Percentiles rank a stretch among this genome's conserved stretches.
phyloP scores from a whole-genome alignment of 2,113 vertebrate species.

The Pluvianellus socialis region DNA sequence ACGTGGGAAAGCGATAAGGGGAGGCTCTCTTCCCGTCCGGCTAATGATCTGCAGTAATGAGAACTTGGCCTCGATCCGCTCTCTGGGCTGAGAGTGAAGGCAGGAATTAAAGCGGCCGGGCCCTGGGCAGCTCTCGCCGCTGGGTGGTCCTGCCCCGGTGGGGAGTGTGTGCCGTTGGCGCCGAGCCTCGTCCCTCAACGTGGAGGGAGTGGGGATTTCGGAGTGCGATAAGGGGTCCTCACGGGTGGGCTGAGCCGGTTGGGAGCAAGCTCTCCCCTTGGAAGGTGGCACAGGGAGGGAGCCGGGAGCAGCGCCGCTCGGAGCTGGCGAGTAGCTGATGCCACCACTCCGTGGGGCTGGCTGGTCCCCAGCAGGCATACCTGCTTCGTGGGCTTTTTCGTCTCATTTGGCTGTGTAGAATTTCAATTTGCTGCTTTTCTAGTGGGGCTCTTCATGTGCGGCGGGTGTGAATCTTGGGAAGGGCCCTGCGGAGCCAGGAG shows the following conservation, averaged over 20 bases:
- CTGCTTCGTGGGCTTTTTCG: background rate
- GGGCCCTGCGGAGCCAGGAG: background rate
- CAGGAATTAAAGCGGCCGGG: background rate
- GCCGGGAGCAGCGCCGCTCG: background rate
- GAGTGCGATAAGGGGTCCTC: accelerated
- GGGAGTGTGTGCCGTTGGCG: background rate
- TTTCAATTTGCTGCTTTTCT: background rate
- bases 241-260: background rate
- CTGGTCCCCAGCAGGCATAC: background rate
- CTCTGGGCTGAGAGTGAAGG: background rate
- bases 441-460: background rate
- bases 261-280: background rate
- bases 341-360: background rate
- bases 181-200: background rate
- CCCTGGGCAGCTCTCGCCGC: background rate
- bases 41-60: background rate
- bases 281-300: background rate
- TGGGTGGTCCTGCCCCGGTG: background rate
- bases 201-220: background rate
- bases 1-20: background rate
- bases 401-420: background rate
- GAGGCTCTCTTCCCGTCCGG: background rate
- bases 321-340: background rate
- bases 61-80: background rate
- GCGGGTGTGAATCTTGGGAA: background rate